phyloP scores from a whole-genome alignment of 1,140 invertebrate species.

The Cherax quadricarinatus region DNA sequence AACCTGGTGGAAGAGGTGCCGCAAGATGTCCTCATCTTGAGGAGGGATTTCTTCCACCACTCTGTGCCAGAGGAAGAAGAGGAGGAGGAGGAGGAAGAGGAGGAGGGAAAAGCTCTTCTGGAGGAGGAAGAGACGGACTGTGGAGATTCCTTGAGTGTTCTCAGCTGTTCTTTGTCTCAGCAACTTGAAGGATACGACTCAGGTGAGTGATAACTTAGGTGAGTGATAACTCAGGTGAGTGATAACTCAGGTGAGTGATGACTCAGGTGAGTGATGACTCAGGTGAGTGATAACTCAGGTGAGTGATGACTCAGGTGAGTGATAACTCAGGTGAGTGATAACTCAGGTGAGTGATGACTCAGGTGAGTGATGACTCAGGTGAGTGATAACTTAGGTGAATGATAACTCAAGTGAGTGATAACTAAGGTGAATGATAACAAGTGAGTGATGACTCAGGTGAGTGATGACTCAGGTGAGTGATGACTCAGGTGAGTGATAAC shows the following conservation, averaged over 20 bases:
- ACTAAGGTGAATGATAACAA: too few relatives aligned
- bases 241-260: slow-evolving; percentile 47
- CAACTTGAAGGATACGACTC: slow-evolving; percentile 40
- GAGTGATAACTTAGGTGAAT: too few relatives aligned
- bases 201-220: too few relatives aligned
- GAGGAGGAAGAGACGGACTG: slow-evolving; percentile 32
- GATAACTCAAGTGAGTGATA: too few relatives aligned
- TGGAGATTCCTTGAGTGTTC: slow-evolving; percentile 48
- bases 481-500: too few relatives aligned
- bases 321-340: neutral
- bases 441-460: too few relatives aligned
- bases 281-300: neutral
- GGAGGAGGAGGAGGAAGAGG: slow-evolving; percentile 24
- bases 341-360: neutral
- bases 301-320: neutral
- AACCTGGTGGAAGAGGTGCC: slow-evolving; percentile 63
- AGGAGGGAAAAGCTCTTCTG: slow-evolving; percentile 28
- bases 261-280: too few relatives aligned
- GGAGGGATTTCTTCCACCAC: slow-evolving; percentile 33
- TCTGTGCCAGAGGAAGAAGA: slow-evolving; percentile 54
- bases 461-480: too few relatives aligned
- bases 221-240: too few relatives aligned
- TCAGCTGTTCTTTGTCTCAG: slow-evolving; percentile 52
- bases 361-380: neutral
- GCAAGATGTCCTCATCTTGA: slow-evolving; percentile 43